phyloP scores from a whole-genome alignment of 1,140 invertebrate species.

The Achroia grisella region DNA sequence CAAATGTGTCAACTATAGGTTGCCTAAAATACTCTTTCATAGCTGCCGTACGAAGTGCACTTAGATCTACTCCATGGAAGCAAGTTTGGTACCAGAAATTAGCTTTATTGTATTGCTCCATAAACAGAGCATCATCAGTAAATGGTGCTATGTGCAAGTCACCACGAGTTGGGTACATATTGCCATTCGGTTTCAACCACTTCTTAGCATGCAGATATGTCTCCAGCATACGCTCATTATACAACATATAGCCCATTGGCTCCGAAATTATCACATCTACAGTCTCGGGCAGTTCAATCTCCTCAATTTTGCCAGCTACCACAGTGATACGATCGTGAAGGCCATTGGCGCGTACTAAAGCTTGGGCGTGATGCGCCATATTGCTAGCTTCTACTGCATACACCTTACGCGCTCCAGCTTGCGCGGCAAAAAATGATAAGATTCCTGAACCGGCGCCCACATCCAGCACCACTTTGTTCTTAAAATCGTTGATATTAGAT shows the following conservation, averaged over 20 bases:
- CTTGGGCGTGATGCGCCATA: constrained; percentile 97
- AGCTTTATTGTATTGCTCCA: constrained; percentile 99
- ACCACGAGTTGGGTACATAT: constrained; percentile 97
- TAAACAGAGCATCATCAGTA: constrained; percentile 97
- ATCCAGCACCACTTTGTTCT: constrained; percentile 94
- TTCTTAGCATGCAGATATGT: constrained; percentile 99
- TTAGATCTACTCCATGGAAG: constrained; percentile 98
- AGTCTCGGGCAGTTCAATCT: constrained; percentile 94
- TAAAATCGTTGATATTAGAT: constrained; percentile 93
- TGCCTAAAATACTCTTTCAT: constrained; percentile 99
- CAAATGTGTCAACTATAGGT: constrained; percentile 99
- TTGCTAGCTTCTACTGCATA: constrained; percentile 99
- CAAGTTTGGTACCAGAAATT: constrained; percentile 99
- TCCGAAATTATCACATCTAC: constrained; percentile 99
- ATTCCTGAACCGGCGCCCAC: constrained; percentile 98
- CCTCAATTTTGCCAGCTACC: constrained; percentile 98
- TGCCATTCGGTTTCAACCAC: constrained; percentile 93
- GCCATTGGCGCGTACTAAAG: constrained; percentile 93
- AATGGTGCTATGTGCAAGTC: constrained; percentile 99
- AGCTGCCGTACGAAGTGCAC: constrained; percentile 87
- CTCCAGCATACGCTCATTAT: constrained; percentile 99
- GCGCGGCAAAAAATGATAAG: constrained; percentile 97
- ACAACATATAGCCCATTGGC: constrained; percentile 99
- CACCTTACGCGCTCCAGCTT: constrained; percentile 96
- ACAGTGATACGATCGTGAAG: constrained; percentile 91